Evolutionary conservation across 2,797 vertebrate species (phyloP).

Genomic region (Chaenodraco wilsoni): DNA sequence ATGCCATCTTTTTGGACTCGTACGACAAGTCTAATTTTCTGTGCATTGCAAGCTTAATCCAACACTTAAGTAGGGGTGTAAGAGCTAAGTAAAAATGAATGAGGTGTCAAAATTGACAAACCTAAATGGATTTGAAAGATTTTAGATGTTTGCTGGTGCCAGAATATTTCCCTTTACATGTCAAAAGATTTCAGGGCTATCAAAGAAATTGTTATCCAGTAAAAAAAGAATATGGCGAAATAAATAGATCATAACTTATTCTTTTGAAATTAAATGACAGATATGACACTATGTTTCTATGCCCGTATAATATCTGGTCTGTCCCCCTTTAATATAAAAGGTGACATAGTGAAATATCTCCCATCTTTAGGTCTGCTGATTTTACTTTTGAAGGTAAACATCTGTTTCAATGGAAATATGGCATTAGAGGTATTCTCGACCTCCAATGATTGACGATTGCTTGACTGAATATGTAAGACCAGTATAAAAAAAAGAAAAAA

Average conservation of each 20-base stretch:
- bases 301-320: conserved; percentile 31
- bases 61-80: conserved; percentile 41
- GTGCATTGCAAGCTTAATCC: conserved; percentile 90
- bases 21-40: conserved; percentile 49
- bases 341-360: conserved; percentile 30
- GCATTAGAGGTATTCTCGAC: not conserved
- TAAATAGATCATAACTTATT: conserved; percentile 57
- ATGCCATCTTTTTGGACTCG: conserved; percentile 81
- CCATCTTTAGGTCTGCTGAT: conserved; percentile 16
- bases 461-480: conserved; percentile 11
- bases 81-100: conserved; percentile 54
- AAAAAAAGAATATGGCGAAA: conserved; percentile 29
- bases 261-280: conserved; percentile 46
- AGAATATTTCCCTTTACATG: conserved; percentile 34
- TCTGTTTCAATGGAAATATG: conserved; percentile 13
- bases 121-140: not conserved
- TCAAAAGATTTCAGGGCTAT: conserved; percentile 16
- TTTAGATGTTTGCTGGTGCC: not conserved
- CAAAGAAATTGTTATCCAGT: conserved; percentile 34
- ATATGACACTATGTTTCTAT: conserved; percentile 14
- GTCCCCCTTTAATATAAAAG: conserved; percentile 79
- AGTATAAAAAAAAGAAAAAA: not conserved
- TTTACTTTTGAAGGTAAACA: conserved; percentile 12
- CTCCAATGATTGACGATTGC: conserved; percentile 9
- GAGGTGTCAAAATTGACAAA: conserved; percentile 9